Evolutionary conservation across 2,888 invertebrate genomes (phyloP).

Genomic region (Sminthurides aquaticus): DNA sequence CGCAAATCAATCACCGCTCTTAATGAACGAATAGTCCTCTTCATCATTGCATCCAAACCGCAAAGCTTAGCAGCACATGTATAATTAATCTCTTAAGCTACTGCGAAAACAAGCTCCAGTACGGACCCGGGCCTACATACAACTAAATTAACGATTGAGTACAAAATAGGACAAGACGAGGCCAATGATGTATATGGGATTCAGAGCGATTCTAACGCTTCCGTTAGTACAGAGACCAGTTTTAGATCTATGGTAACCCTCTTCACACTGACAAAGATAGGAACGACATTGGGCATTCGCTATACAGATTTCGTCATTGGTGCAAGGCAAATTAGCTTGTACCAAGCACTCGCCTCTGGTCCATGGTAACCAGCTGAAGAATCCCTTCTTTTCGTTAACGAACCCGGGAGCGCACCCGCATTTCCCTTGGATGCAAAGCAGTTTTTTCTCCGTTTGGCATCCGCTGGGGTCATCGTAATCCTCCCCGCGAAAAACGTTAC

Average conservation of each 20-base stretch:
- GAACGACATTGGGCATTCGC: conserved; percentile 16
- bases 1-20: too few relatives aligned
- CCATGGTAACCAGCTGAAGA: conserved; percentile 14
- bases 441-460: conserved; percentile 24
- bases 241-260: conserved; percentile 16
- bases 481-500: conserved; percentile 16
- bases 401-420: conserved; percentile 21
- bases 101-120: too few relatives aligned
- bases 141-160: conserved; percentile 6
- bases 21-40: too few relatives aligned
- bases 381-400: conserved; percentile 21
- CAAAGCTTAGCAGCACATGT: too few relatives aligned
- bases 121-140: too few relatives aligned
- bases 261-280: conserved; percentile 18
- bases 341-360: conserved; percentile 17
- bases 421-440: conserved; percentile 17
- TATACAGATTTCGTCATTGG: conserved; percentile 12
- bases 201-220: background rate
- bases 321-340: conserved; percentile 14
- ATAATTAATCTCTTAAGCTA: too few relatives aligned
- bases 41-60: too few relatives aligned
- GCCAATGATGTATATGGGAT: conserved; percentile 14
- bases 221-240: conserved; percentile 22
- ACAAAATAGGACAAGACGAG: conserved; percentile 23
- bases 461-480: conserved; percentile 21